Base-by-base conservation (phyloP, 2,113 vertebrate genomes). In the Brienomyrus brachyistius region DNA sequence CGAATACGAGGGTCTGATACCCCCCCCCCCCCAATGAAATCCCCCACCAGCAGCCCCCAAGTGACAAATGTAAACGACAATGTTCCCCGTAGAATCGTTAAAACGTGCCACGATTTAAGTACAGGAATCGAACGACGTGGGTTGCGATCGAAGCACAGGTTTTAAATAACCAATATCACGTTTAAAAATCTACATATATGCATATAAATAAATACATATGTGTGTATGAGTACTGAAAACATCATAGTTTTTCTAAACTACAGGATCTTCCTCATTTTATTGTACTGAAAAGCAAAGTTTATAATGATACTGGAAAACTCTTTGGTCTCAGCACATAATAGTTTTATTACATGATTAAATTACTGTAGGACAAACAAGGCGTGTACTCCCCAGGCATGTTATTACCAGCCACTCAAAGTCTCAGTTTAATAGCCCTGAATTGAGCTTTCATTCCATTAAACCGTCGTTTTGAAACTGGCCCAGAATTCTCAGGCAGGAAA, bases 1-100 rank as follows among this genome's bases (percentile, higher is more conserved):
- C 89, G 92, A 90, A 91, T 66, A 89, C 91, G 87, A 59, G 90
- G 90, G 90, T 51, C 35, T 31, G 90, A 89, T 43, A 52, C 54
- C 66, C 70, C 90, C 84, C 90, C 89, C 90, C 83, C 23, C 56
- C 10, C 52, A 90, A 92, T 90, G 40, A 27, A 91, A 86, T 83
- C 87, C 35, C 93, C 66, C 31, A n/a, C 51, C 84, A 86, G 52
- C 90, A 47, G 52, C 88, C 91, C 91, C 51, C 87, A 84, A 15
- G 90, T 66, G 43, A 88, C 35, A 88, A 88, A 91, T 86, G 86
- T 83, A 90, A 56, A 59, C 54, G 50, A 91, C 80, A 48, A 77
- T 86, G 19, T 89, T 51, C 74, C 51, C 35, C 51, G 48, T 13
- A 27, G 84, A n/a, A 51, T 19, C 35, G 77, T 43, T 45, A 17